Evolutionary conservation across 2,113 vertebrate species (phyloP), one percentile per base, ranked within the genome.

Genomic region (Oxyruncus cristatus): DNA sequence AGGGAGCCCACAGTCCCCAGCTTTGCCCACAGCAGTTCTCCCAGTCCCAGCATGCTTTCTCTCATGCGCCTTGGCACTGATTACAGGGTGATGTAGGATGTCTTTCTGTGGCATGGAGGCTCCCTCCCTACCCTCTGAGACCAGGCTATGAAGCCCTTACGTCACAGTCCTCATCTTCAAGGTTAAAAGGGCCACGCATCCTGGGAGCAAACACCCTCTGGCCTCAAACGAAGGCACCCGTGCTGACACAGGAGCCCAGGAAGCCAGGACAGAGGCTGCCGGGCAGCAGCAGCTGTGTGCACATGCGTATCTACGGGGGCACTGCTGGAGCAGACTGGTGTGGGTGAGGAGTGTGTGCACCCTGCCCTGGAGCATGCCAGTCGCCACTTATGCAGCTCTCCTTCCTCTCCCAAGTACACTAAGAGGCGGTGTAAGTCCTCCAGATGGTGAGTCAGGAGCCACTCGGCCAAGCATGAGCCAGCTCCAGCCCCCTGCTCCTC

Each of bases 361-460:
- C 37, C 65, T 84, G 59, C 65, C 72, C 52, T 67, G 86, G 37
- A 86, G 88, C 79, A 59, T 2, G 83, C 47, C 90, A 95, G 61
- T 26, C 61, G 77, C 81, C 70, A 89, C 83, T 88, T 81, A 24
- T 58, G 35, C 33, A 77, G 79, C 76, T 80, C 67, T 93, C 58
- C 55, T 90, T 86, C 26, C 32, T 73, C 46, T 80, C 47, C 11
- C 11, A 77, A 80, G 75, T 67, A 77, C 83, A 28, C 23, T 42
- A n/a, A 88, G 58, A 2, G 3, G 32, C 74, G 39, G 33, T 80
- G 44, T 79, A 92, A 95, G 59, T 71, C 32, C 72, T 93, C 33
- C 59, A 92, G 53, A 4, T 21, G 28, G 21, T 85, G 72, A 89
- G 55, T 86, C 92, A 92, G 39, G 16, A 96, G 63, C 75, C 27